These are phyloP conservation scores for Parnassius glacialis DNA, from an alignment of 2,888 invertebrate species.

Conservation along the genomic window DNA sequence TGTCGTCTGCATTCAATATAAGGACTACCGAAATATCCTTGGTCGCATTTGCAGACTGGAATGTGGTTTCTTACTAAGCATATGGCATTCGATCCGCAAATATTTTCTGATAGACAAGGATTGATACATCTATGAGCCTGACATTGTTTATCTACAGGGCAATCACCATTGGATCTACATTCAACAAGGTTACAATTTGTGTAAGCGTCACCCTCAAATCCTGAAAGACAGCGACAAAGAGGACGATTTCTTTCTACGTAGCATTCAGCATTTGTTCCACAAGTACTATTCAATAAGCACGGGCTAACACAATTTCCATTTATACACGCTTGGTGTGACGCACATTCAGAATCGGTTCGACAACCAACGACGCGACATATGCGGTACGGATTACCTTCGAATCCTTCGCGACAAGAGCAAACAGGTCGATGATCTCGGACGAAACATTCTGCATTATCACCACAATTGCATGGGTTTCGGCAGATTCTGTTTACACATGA, in stretches of 20 bases:
- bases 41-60: conserved; percentile 91
- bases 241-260: conserved; percentile 86
- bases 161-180: conserved; percentile 92
- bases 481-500: conserved; percentile 93
- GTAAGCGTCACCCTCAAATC: conserved; percentile 90
- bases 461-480: conserved; percentile 93
- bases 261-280: conserved; percentile 92
- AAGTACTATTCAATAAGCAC: conserved; percentile 89
- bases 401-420: conserved; percentile 92
- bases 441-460: conserved; percentile 89
- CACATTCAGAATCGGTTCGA: conserved; percentile 90
- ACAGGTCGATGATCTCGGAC: conserved; percentile 92
- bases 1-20: conserved; percentile 89
- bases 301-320: conserved; percentile 93
- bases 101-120: conserved; percentile 89
- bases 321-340: conserved; percentile 89
- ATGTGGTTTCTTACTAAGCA: conserved; percentile 91
- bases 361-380: conserved; percentile 91
- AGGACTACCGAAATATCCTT: conserved; percentile 88
- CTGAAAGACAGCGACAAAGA: conserved; percentile 89
- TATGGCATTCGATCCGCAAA: conserved; percentile 88
- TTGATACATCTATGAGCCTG: conserved; percentile 92
- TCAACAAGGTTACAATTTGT: conserved; percentile 89
- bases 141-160: conserved; percentile 91
- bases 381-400: conserved; percentile 92